Base-by-base conservation (phyloP, 2,888 invertebrate genomes). In the Archaeoteleia sp. region DNA sequence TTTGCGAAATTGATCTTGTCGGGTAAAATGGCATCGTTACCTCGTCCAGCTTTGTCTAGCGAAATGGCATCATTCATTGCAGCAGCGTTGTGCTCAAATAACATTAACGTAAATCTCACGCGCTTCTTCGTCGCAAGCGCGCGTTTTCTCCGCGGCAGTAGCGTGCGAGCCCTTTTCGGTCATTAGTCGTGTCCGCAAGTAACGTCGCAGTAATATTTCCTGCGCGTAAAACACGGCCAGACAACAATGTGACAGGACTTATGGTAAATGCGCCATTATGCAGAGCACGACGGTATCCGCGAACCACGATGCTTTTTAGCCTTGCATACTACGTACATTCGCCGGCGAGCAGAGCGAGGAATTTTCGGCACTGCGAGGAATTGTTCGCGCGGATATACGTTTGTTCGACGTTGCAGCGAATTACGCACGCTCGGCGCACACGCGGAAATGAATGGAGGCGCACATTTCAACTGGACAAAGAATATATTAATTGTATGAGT, bases 161-260 rank as follows among this genome's bases (percentile, higher is more conserved):
- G n/a, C n/a, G n/a, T n/a, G n/a, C n/a, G n/a, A 27, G 35, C 35
- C 35, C 43, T 25, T 34, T 43, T 35, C 55, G 43, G 35, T 37
- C 51, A 48, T 48, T 48, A 48, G 48, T 35, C 15, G 25, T 35
- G 48, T 48, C 48, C 48, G 48, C 35, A 20, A 20, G 34, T 48
- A 32, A 48, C 48, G 35, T 25, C 35, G 27, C 14, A 20, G 35
- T 48, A 35, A 48, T 48, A 48, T 48, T 35, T 48, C 35, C 35
- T 35, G 35, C 35, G 17, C 8, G 30, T 35, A 48, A 48, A 48
- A 48, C 48, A 48, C 7, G 34, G 45, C 45, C 29, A 27, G 45
- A 46, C 55, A 55, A 55, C 55, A 55, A 55, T 55, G 55, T 35
- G 55, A 55, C 46, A 37, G 55, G 46, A 55, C 55, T 46, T 55